A percentile compares a stretch with the other conserved stretches of the same genome.
phyloP scores from a whole-genome alignment of 2,113 vertebrate species.

The Dasypus novemcinctus region DNA sequence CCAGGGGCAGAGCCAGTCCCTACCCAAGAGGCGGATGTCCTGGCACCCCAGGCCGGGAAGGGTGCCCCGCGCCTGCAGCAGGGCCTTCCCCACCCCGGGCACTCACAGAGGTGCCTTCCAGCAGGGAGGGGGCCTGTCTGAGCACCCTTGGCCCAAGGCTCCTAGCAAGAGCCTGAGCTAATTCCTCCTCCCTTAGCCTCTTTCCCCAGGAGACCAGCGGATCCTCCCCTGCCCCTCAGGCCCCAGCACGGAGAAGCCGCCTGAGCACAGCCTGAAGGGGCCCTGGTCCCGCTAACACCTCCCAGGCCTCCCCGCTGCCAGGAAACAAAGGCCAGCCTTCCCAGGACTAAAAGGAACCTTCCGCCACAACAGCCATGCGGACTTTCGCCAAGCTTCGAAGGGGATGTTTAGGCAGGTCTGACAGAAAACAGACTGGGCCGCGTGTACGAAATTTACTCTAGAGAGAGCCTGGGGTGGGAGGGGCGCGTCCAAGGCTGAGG shows the following conservation, averaged over 20 bases:
- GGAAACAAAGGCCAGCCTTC: constrained; percentile 20
- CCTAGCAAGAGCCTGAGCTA: background rate
- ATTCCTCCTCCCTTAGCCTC: background rate
- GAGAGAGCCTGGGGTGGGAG: too few species aligned
- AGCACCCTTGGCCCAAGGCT: background rate
- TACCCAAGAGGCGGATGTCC: constrained; percentile 16
- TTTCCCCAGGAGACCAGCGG: background rate
- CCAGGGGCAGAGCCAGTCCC: background rate
- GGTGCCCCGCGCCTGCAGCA: background rate
- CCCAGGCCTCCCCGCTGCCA: background rate
- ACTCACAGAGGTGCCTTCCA: background rate
- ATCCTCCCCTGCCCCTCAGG: background rate
- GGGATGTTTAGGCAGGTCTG: background rate
- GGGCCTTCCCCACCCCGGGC: background rate
- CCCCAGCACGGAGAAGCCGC: background rate
- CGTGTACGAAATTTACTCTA: background rate
- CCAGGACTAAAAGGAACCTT: background rate
- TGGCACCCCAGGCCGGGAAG: background rate
- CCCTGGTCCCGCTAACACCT: background rate
- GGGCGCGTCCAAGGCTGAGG: background rate
- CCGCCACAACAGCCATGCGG: constrained; percentile 42
- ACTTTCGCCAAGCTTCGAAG: constrained; percentile 3
- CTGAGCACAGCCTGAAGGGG: background rate
- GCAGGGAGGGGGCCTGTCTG: background rate
- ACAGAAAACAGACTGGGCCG: background rate